Base-by-base conservation (phyloP, 2,797 vertebrate species). In the Gymnoscopelus braueri region DNA sequence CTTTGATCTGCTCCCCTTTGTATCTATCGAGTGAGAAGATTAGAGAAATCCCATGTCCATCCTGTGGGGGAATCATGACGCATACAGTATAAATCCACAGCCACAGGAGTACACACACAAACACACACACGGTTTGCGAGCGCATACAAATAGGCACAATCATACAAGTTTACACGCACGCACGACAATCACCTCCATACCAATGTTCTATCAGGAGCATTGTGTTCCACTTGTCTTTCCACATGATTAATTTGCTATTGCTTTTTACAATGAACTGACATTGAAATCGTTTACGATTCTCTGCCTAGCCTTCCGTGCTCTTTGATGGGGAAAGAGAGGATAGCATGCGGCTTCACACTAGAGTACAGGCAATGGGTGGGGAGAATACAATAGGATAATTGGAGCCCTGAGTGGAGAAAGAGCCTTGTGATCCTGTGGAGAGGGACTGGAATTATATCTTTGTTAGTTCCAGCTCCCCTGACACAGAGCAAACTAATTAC, bases 401-500 rank as follows among this genome's bases (percentile, higher is more conserved):
- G 88, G 88, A 83, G 80, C 76, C 65, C 63, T 72, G 83, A 85
- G 81, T 80, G 39, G 78, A 81, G 76, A 72, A 61, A 81, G 65
- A 74, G 67, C 67, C 65, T 63, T 71, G 39, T 74, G 82, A 79
- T 84, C 73, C 69, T 69, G 78, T 70, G 66, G 75, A 84, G 77
- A 82, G 62, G 52, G 63, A 57, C 73, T 81, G 82, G 53, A 85
- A 87, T 77, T 63, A 78, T 85, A 88, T 83, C 85, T 84, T 51
- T 47, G 79, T 71, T 80, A 58, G 62, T 75, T 81, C 82, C 88
- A 87, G 75, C 79, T 87, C 78, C 80, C 75, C 82, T 77, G 78
- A 86, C 78, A 78, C 44, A 60, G 73, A 79, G 75, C 52, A 70
- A 77, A 64, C 78, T 89, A 90, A 91, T 92, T 91, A 85, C 85